Conservation (phyloP, 2,113 vertebrate species). For the Epinephelus moara region DNA sequence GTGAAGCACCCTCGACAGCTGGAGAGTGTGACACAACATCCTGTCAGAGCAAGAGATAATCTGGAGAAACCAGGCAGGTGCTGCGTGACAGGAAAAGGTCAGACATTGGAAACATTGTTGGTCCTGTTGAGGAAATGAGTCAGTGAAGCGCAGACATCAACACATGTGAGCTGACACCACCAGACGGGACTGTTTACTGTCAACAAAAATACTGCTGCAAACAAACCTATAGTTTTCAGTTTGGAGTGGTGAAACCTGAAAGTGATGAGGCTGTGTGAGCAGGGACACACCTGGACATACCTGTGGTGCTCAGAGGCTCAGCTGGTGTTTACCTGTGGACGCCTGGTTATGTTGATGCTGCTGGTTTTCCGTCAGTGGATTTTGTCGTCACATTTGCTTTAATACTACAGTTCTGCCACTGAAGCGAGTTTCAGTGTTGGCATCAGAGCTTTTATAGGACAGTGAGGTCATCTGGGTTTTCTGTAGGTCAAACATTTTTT, state of each 20-base stretch:
- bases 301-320: background rate
- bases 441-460: too few species aligned
- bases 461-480: too few species aligned
- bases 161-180: conserved; percentile 6
- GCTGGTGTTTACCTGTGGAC: background rate
- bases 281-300: too few species aligned
- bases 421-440: too few species aligned
- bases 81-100: background rate
- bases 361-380: too few species aligned
- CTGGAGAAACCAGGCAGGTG: conserved; percentile 7
- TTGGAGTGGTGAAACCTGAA: background rate
- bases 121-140: background rate
- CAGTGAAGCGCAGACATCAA: conserved; percentile 14
- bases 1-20: background rate
- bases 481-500: too few species aligned
- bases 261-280: background rate
- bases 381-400: too few species aligned
- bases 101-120: conserved; percentile 6
- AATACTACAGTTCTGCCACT: too few species aligned
- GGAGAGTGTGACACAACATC: background rate
- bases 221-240: background rate
- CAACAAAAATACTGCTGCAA: conserved; percentile 12
- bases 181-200: conserved; percentile 26
- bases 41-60: too few species aligned
- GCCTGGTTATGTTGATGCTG: too few species aligned